A percentile compares a stretch with the other conserved stretches of the same genome.
These are phyloP conservation scores for Nephrotoma flavescens DNA, from an alignment of 2,888 invertebrate species.

Conservation along the genomic window DNA sequence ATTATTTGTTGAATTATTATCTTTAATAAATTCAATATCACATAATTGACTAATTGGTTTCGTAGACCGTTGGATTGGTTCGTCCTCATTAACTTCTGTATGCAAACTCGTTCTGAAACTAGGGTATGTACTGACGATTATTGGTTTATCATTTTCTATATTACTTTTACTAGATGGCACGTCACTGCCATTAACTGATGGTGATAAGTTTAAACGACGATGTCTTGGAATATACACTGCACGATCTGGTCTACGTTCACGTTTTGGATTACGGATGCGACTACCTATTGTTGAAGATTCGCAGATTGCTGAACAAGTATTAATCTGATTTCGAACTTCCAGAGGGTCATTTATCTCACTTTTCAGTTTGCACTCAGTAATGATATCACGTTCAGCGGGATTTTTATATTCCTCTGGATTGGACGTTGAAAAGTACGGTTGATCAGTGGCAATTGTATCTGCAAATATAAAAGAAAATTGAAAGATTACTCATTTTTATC, in stretches of 20 bases:
- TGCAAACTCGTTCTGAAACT: conserved; percentile 6
- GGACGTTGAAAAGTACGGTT: neutral
- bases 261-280: conserved; percentile 20
- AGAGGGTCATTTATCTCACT: neutral
- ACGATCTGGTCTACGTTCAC: conserved; percentile 53
- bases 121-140: conserved; percentile 25
- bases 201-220: conserved; percentile 33
- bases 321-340: neutral
- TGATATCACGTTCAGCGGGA: neutral
- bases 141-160: conserved; percentile 1
- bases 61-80: conserved; percentile 21
- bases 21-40: neutral
- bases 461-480: neutral
- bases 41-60: neutral
- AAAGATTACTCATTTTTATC: neutral
- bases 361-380: neutral
- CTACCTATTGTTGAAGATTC: neutral
- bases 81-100: conserved; percentile 19
- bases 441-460: neutral
- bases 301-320: neutral
- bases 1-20: neutral
- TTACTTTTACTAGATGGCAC: conserved; percentile 8
- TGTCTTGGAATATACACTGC: conserved; percentile 67
- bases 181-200: conserved; percentile 16
- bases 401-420: neutral